Evolutionary conservation across 2,797 vertebrate genomes (phyloP).

Genomic region (Leuciscus waleckii): DNA sequence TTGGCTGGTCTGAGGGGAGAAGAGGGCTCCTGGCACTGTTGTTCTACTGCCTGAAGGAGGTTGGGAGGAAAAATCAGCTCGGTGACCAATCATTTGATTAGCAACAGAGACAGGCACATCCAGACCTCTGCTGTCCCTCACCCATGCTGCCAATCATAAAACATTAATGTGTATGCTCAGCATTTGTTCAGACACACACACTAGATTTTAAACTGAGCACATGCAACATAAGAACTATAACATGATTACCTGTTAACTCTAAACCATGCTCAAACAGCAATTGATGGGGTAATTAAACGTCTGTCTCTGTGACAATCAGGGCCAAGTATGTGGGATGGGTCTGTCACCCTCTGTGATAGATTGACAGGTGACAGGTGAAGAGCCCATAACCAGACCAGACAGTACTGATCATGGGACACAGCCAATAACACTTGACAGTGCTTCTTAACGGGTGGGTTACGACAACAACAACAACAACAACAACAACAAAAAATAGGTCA

Average conservation of each 20-base stretch:
- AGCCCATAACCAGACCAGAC: slow-evolving; percentile 29
- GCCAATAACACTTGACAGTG: not conserved
- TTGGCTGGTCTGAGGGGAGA: slow-evolving; percentile 5
- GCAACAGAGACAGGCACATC: not conserved
- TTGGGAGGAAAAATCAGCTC: slow-evolving; percentile 18
- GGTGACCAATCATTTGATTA: slow-evolving; percentile 11
- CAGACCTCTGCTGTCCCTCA: slow-evolving; percentile 4
- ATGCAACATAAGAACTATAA: not conserved
- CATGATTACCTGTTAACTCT: not conserved
- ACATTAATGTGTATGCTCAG: not conserved
- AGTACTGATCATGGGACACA: slow-evolving; percentile 31
- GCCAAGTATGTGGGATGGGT: not conserved
- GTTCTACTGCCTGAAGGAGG: slow-evolving; percentile 38
- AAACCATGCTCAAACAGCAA: not conserved
- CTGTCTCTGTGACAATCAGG: not conserved
- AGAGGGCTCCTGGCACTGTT: slow-evolving; percentile 37
- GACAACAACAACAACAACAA: not conserved
- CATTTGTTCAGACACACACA: not conserved
- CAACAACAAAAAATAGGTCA: not conserved
- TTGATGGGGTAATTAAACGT: not conserved
- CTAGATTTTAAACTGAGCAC: not conserved
- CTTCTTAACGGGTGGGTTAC: slow-evolving; percentile 4
- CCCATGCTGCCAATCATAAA: slow-evolving; percentile 4
- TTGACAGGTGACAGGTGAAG: slow-evolving; percentile 40
- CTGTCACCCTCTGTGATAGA: slow-evolving; percentile 19